A percentile compares a stretch with the other conserved stretches of the same genome.
These are phyloP conservation scores for Spodoptera litura DNA, from an alignment of 1,140 invertebrate species.

Conservation along the genomic window DNA sequence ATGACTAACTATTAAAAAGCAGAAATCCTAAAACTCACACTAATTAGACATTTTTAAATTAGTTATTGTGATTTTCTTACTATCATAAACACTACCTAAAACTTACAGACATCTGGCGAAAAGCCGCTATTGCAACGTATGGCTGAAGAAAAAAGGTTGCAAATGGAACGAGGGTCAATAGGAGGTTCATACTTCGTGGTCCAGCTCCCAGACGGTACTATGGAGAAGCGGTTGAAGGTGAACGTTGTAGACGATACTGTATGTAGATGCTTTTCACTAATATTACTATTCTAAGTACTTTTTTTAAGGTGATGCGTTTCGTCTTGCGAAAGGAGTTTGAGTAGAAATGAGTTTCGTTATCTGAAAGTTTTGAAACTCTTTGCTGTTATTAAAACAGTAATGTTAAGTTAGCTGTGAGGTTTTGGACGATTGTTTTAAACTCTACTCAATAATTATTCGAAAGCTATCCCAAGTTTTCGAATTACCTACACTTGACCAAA, in stretches of 20 bases:
- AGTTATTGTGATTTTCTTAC: not conserved
- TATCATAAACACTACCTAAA: not conserved
- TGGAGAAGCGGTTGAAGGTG: conserved; percentile 94
- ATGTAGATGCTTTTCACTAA: conserved; percentile 45
- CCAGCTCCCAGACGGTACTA: conserved; percentile 94
- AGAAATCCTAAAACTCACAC: too few relatives aligned
- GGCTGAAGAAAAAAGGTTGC: conserved; percentile 95
- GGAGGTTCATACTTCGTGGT: conserved; percentile 96
- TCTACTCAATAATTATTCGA: too few relatives aligned
- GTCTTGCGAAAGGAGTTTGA: not conserved
- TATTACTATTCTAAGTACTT: conserved; percentile 21
- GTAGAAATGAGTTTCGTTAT: not conserved
- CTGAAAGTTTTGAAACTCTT: too few relatives aligned
- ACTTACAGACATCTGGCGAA: conserved; percentile 86
- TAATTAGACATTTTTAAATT: too few relatives aligned
- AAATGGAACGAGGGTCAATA: conserved; percentile 95
- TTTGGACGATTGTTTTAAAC: too few relatives aligned
- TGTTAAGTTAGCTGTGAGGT: too few relatives aligned
- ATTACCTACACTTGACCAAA: too few relatives aligned
- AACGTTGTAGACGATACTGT: conserved; percentile 48
- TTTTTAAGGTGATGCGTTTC: conserved; percentile 23
- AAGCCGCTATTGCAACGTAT: conserved; percentile 94
- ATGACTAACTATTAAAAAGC: too few relatives aligned
- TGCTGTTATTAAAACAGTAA: too few relatives aligned
- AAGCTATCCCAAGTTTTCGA: too few relatives aligned